Evolutionary conservation across 2,888 invertebrate genomes (phyloP).

Genomic region (Pyralis farinalis): DNA sequence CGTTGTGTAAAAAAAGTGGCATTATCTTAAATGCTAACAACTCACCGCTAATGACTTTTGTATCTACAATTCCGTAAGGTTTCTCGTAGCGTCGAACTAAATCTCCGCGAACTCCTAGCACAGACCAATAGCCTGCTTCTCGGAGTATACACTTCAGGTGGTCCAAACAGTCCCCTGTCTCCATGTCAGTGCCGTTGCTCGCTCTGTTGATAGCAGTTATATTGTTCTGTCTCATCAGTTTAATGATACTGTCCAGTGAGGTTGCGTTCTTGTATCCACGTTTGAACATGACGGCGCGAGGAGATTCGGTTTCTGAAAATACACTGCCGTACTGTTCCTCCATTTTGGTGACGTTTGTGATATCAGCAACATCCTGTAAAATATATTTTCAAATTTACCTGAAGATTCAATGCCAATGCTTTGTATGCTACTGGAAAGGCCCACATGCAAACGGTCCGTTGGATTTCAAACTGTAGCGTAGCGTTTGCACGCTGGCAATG

Average conservation of each 20-base stretch:
- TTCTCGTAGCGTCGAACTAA: constrained; percentile 41
- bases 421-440: no score
- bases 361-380: constrained; percentile 59
- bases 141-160: constrained; percentile 45
- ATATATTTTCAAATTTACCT: no score
- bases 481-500: no score
- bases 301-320: constrained; percentile 58
- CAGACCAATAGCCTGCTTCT: constrained; percentile 51
- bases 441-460: no score
- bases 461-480: no score
- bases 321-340: constrained; percentile 50
- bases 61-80: constrained; percentile 79
- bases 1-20: no score
- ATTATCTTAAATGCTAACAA: no score
- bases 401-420: no score
- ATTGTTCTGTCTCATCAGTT: constrained; percentile 66
- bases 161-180: constrained; percentile 29
- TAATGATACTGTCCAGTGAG: constrained; percentile 50
- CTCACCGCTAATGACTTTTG: constrained; percentile 74
- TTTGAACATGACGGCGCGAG: constrained; percentile 57
- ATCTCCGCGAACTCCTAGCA: constrained; percentile 61
- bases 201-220: constrained; percentile 46
- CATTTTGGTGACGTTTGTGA: constrained; percentile 56
- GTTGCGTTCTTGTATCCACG: constrained; percentile 60
- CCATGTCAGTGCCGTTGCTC: constrained; percentile 27